Base-by-base conservation (phyloP, 2,888 invertebrate species). In the Rosalia funebris region DNA sequence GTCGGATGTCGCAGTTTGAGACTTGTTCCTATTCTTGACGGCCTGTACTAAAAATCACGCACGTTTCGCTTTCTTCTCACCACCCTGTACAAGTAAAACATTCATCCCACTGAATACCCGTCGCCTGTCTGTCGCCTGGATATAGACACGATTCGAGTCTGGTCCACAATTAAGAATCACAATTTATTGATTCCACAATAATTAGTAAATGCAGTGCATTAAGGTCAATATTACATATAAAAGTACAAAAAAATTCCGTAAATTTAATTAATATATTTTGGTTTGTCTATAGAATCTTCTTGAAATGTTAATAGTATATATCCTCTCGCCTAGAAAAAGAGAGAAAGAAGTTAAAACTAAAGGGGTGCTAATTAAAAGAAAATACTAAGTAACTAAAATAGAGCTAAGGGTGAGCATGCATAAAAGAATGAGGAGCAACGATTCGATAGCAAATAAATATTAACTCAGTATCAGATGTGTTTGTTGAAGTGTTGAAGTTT, bases 241-340 rank as follows among this genome's bases (percentile, higher is more conserved):
- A 57, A 42, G 16, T 44, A 50, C 31, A 41, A 56, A 47, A 36
- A 56, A 25, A 25, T n/a, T n/a, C 11, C 5, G 34, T 14, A 20
- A 12, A 54, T 34, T 64, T 70, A 78, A 68, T 78, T 77, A 65
- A 78, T 75, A 72, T 79, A 79, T 75, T 76, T 76, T 67, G 79
- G 79, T 63, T 72, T 77, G 70, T 79, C 77, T 62, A 77, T 60
- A 52, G 76, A 76, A 65, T 74, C 74, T 69, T 77, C 76, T 71
- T 77, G 71, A 59, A 72, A 76, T 52, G 76, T 74, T 67, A 79
- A 75, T 53, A 79, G 75, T 72, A 78, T 72, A 75, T 78, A 79
- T 71, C 77, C 77, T 66, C 73, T 77, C 60, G 73, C 78, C 78
- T 79, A 77, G 62, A 78, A 78, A 75, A 50, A 69, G 71, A 71